These are phyloP conservation scores for Ernsta delagoae DNA, from an alignment of 2,888 invertebrate species.

Conservation along the genomic window DNA sequence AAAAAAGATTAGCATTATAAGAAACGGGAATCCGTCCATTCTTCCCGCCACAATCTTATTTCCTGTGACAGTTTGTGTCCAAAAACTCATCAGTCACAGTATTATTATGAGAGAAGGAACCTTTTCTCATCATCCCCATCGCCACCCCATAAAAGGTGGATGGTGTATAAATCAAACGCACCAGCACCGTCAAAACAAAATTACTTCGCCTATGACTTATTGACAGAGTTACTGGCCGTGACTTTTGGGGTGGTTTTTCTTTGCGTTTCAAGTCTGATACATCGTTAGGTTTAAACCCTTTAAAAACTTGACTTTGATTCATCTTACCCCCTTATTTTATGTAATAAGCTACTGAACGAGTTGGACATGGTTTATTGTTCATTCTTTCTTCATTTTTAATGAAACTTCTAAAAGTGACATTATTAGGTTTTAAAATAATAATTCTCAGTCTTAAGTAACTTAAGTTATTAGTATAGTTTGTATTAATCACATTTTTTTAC, in stretches of 20 bases:
- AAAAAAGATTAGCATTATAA: too few relatives aligned
- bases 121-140: background rate
- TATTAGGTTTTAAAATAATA: too few relatives aligned
- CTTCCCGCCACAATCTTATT: background rate
- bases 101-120: background rate
- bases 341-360: too few relatives aligned
- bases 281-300: too few relatives aligned
- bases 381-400: too few relatives aligned
- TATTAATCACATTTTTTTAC: too few relatives aligned
- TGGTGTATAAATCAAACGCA: conserved; percentile 12
- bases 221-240: conserved; percentile 4
- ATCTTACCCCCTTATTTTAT: too few relatives aligned
- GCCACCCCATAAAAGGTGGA: conserved; percentile 2
- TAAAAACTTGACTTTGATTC: too few relatives aligned
- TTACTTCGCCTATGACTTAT: conserved; percentile 11
- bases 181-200: conserved; percentile 9
- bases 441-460: too few relatives aligned
- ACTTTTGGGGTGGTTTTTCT: conserved; percentile 7
- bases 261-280: background rate
- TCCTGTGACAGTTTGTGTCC: background rate
- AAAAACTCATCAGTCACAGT: background rate
- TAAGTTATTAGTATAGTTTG: too few relatives aligned
- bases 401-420: too few relatives aligned
- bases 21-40: background rate
- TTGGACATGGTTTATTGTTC: too few relatives aligned